A percentile compares a stretch with the other conserved stretches of the same genome.
These are phyloP conservation scores for Achlya flavicornis DNA, from an alignment of 2,888 invertebrate species.

Conservation along the genomic window DNA sequence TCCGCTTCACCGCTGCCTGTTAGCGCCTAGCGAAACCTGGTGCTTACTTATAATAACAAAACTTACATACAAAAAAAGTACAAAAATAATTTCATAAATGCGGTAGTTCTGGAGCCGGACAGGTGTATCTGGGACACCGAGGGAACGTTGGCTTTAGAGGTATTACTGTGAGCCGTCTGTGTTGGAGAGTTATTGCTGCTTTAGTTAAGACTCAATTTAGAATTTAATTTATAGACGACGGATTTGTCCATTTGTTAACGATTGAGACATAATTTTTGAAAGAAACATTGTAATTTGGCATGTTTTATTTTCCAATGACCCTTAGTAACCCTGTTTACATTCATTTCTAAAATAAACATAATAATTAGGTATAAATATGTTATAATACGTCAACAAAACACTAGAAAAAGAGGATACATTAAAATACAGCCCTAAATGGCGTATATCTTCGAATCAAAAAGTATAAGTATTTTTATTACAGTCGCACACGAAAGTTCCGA, in stretches of 20 bases:
- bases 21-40: slow-evolving; percentile 57
- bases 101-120: slow-evolving; percentile 41
- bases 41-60: slow-evolving; percentile 55
- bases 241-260: slow-evolving; percentile 25
- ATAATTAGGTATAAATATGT: too few species aligned
- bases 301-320: background rate
- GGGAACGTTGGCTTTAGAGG: slow-evolving; percentile 54
- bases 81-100: slow-evolving; percentile 51
- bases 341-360: too few species aligned
- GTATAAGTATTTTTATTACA: too few species aligned
- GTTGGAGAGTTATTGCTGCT: slow-evolving; percentile 51
- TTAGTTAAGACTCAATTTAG: slow-evolving; percentile 46
- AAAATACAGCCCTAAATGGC: background rate
- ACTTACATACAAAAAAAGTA: slow-evolving; percentile 18
- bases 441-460: background rate
- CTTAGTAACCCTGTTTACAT: background rate
- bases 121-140: slow-evolving; percentile 50
- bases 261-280: background rate
- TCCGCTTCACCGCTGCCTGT: slow-evolving; percentile 64
- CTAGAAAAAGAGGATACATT: too few species aligned
- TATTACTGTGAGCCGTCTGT: slow-evolving; percentile 53
- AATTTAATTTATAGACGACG: slow-evolving; percentile 44
- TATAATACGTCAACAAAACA: too few species aligned
- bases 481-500: too few species aligned
- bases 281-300: background rate